Conservation (phyloP, 1,140 invertebrate genomes). For the Cyclargus thomasi region DNA sequence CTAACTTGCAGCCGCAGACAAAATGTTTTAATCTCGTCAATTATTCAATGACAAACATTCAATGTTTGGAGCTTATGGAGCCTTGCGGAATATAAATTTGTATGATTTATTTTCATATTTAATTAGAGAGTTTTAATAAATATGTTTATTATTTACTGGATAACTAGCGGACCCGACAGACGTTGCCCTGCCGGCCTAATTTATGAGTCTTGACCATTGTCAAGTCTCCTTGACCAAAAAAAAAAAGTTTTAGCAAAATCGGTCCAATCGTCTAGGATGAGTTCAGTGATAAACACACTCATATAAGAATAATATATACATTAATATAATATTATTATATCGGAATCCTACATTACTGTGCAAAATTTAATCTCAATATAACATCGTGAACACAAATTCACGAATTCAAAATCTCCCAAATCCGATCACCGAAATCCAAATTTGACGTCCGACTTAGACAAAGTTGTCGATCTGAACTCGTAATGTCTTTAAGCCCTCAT, state of each 20-base stretch:
- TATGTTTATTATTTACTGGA: neutral
- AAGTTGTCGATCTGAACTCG: slow-evolving; percentile 32
- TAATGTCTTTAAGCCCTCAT: slow-evolving; percentile 31
- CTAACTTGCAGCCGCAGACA: slow-evolving; percentile 12
- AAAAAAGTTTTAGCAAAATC: too few species aligned
- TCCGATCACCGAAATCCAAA: slow-evolving; percentile 26
- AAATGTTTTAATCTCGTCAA: slow-evolving; percentile 47
- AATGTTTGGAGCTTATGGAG: slow-evolving; percentile 6
- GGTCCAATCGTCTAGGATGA: too few species aligned
- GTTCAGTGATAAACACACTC: too few species aligned
- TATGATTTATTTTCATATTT: neutral
- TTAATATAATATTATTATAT: neutral
- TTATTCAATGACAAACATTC: slow-evolving; percentile 37
- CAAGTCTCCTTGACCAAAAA: too few species aligned
- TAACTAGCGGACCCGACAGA: too few species aligned
- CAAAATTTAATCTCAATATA: too few species aligned
- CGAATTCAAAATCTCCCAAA: slow-evolving; percentile 9
- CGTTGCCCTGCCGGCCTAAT: too few species aligned
- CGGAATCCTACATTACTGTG: too few species aligned
- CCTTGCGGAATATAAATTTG: neutral
- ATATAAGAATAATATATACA: too few species aligned
- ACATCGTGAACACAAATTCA: neutral
- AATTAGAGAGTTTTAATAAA: too few species aligned
- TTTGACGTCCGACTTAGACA: slow-evolving; percentile 30
- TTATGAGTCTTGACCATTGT: too few species aligned